Evolutionary conservation across 2,113 vertebrate species (phyloP).

Genomic region (Danio rerio): GRCz12tu NC_133179.1:10292501-10293000

Average conservation of each 20-base stretch:
- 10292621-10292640: background rate
- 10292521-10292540: slow-evolving; percentile 95
- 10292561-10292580: slow-evolving; percentile 34
- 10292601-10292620: background rate
- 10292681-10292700: background rate
- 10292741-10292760: background rate
- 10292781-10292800: too few relatives aligned
- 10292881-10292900: too few relatives aligned
- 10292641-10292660: background rate
- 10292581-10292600: background rate
- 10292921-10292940: too few relatives aligned
- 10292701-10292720: background rate
- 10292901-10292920: too few relatives aligned
- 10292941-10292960: too few relatives aligned
- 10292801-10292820: too few relatives aligned
- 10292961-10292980: too few relatives aligned
- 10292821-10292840: too few relatives aligned
- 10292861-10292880: too few relatives aligned
- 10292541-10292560: slow-evolving; percentile 84
- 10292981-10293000: too few relatives aligned
- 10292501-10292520: slow-evolving; percentile 88
- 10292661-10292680: background rate
- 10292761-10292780: background rate
- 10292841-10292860: too few relatives aligned
- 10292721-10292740: background rate